Base-by-base conservation (phyloP, 2,888 invertebrate species). In the Charanyca ferruginea region DNA sequence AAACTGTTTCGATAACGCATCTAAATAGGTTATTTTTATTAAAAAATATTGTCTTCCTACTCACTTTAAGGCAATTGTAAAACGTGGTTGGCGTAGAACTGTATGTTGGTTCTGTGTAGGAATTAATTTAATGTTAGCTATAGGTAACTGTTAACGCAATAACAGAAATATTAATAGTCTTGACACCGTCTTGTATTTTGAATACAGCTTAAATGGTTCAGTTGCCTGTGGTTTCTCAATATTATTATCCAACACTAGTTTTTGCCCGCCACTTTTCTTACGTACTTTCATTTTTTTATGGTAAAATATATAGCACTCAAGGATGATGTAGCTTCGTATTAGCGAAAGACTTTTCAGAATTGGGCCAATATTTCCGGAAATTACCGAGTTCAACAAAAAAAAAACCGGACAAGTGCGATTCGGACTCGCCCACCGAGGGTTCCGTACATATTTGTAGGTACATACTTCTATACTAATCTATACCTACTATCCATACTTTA, bases 1-100 rank as follows among this genome's bases (percentile, higher is more conserved):
- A 88, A 88, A 90, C 85, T 80, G 85, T 86, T 85, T 74, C 81
- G 87, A 89, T 90, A 89, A 87, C 75, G 71, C 82, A 89, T 89
- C 87, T 86, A 83, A 86, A 86, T 86, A 83, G 86, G 73, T 82
- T 73, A 85, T 87, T 84, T 83, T 76, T 81, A 78, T 83, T 84
- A 77, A 82, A 68, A 65, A 42, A 32, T 42, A 71, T 74, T 67
- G 57, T 63, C 68, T 61, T 60, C 71, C 45, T 65, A 63, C 64
- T 69, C 59, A 64, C 2, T 74, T 57, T 32, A 44, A 9, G 22
- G 35, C 7, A 22, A 66, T 45, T 66, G 2, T 8, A 38, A 44
- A 38, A 52, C 18, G 13, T 48, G 4, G 22, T 25, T 35, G 16
- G 32, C 47, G 35, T 42, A 28, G 3, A 13, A 1, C 32, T 69